Evolutionary conservation across 2,113 vertebrate species (phyloP), one percentile per base, ranked within the genome.

Genomic region (Neolamprologus variostigma): DNA sequence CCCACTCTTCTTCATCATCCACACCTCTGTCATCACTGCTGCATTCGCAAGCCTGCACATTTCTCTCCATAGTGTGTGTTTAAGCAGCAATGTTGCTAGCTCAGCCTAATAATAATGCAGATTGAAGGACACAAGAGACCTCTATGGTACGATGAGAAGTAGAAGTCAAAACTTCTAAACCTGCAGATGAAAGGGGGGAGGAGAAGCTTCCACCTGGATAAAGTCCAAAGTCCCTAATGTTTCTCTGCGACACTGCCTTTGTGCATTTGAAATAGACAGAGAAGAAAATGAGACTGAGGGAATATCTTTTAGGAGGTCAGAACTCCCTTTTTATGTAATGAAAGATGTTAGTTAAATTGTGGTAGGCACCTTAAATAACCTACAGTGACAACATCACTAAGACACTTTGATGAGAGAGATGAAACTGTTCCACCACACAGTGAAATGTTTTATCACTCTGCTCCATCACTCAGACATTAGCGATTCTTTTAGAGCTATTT

Each of bases 101-200:
- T 80, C 83, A 83, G 40, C 57, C 80, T 82, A 71, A 87, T 86
- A 61, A 78, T 93, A 87, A 89, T 84, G 84, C 87, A 54, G 83
- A 73, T 53, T 35, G 79, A 89, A 12, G 17, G 86, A 86, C 86
- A 79, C 89, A 4, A 13, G 87, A 87, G 88, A 90, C 76, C 26
- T 37, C 23, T 85, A 81, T 55, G 11, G 17, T 45, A 45, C 81
- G 88, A 90, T 89, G 82, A 92, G 79, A 82, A 87, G 71, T 50
- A 57, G n/a, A 81, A 86, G 87, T 90, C 66, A 51, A 88, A 78
- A 84, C 63, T n/a, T 93, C 81, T 89, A 85, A 91, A 87, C 51
- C 59, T 31, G 13, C 79, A 78, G 85, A 90, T 92, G 82, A 90
- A 92, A 83, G 10, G 11, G 37, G 21, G 73, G 45, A 66, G 84